Percentiles rank a stretch among this genome's conserved stretches.
Evolutionary conservation across 2,888 invertebrate species (phyloP).

Genomic region (Caenorhabditis sinica): DNA sequence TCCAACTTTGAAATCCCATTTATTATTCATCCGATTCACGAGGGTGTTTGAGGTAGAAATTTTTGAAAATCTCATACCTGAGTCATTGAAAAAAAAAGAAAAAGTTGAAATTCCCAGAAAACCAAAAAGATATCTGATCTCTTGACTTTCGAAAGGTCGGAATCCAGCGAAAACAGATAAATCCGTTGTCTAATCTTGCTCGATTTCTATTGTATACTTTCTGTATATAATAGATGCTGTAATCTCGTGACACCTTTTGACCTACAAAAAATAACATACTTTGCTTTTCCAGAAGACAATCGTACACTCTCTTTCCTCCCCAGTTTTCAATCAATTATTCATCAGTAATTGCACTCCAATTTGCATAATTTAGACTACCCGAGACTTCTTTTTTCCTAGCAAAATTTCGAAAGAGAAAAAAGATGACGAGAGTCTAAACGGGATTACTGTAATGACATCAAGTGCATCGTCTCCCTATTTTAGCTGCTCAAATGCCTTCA

Average conservation of each 20-base stretch:
- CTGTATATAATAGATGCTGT: not conserved
- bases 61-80: conserved; percentile 8
- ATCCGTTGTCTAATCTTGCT: conserved; percentile 21
- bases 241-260: conserved; percentile 39
- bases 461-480: conserved; percentile 38
- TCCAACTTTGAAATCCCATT: not conserved
- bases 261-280: conserved; percentile 17
- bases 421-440: not conserved
- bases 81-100: conserved; percentile 11
- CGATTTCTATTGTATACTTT: conserved; percentile 14
- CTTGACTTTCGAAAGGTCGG: not conserved
- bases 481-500: conserved; percentile 1
- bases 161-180: conserved; percentile 8
- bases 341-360: conserved; percentile 45
- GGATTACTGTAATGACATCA: conserved; percentile 64
- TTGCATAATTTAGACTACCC: conserved; percentile 36
- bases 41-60: not conserved
- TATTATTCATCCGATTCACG: conserved; percentile 4
- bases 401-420: not conserved
- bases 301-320: conserved; percentile 25
- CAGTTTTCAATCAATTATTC: conserved; percentile 44
- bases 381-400: not conserved
- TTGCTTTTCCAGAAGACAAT: conserved; percentile 26
- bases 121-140: conserved; percentile 10
- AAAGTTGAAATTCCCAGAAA: conserved; percentile 6